Conservation (phyloP, 2,113 vertebrate genomes). For the Tragelaphus scriptus region DNA sequence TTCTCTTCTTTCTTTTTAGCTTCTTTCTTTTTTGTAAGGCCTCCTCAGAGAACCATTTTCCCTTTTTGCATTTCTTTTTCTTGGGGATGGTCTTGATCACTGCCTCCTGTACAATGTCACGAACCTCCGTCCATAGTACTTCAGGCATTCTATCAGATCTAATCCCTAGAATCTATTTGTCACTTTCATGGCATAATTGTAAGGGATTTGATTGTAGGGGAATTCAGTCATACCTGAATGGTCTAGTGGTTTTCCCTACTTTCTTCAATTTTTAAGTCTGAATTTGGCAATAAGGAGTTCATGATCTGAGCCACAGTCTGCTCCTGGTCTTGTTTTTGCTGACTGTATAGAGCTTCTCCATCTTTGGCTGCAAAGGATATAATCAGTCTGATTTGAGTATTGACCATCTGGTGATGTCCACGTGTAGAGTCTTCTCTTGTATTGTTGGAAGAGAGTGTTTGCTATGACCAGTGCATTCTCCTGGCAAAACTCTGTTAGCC, state of each 20-base stretch:
- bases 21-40: background rate
- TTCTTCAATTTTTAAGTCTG: background rate
- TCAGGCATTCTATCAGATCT: background rate
- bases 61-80: background rate
- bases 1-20: too few relatives aligned
- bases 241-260: background rate
- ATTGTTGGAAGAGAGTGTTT: background rate
- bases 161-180: background rate
- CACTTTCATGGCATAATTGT: background rate
- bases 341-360: background rate
- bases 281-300: background rate
- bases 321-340: background rate
- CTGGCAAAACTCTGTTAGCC: background rate
- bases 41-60: background rate
- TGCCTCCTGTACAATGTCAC: background rate
- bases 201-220: background rate
- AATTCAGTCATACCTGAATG: background rate
- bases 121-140: background rate
- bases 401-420: background rate
- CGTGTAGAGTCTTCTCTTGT: background rate
- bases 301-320: background rate
- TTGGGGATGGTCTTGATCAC: background rate
- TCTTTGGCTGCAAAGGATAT: background rate
- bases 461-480: background rate
- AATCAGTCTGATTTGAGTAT: background rate